Conservation (phyloP, 2,113 vertebrate species). For the Pavo muticus region DNA sequence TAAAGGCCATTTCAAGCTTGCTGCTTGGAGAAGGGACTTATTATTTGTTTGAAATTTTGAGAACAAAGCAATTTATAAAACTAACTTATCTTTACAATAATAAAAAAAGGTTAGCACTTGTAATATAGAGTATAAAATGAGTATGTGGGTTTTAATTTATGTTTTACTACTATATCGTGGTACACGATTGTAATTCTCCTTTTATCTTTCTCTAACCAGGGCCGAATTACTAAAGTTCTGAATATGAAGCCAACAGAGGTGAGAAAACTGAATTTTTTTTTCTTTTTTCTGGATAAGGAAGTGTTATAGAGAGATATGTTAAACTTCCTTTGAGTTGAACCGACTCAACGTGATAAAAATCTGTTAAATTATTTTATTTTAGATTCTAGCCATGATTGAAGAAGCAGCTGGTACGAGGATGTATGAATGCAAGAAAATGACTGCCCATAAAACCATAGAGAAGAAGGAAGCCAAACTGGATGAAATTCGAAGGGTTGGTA, state of each 20-base stretch:
- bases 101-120: neutral
- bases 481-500: conserved; percentile 91
- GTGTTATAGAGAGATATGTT: neutral
- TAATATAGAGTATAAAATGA: neutral
- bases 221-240: conserved; percentile 95
- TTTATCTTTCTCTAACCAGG: conserved; percentile 80
- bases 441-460: conserved; percentile 92
- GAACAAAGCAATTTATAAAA: neutral
- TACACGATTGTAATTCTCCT: neutral
- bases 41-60: neutral
- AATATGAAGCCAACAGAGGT: conserved; percentile 99
- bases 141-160: neutral
- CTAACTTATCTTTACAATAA: neutral
- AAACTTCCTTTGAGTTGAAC: neutral
- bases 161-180: neutral
- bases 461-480: conserved; percentile 94
- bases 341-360: neutral
- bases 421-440: conserved; percentile 94
- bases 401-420: conserved; percentile 96
- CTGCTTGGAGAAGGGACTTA: neutral
- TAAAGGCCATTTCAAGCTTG: neutral
- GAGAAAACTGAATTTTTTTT: conserved; percentile 33
- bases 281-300: neutral
- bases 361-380: neutral
- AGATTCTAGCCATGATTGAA: conserved; percentile 97